A percentile compares a stretch with the other conserved stretches of the same genome.
phyloP scores from a whole-genome alignment of 1,140 invertebrate genomes.

The Halesus radiatus region DNA sequence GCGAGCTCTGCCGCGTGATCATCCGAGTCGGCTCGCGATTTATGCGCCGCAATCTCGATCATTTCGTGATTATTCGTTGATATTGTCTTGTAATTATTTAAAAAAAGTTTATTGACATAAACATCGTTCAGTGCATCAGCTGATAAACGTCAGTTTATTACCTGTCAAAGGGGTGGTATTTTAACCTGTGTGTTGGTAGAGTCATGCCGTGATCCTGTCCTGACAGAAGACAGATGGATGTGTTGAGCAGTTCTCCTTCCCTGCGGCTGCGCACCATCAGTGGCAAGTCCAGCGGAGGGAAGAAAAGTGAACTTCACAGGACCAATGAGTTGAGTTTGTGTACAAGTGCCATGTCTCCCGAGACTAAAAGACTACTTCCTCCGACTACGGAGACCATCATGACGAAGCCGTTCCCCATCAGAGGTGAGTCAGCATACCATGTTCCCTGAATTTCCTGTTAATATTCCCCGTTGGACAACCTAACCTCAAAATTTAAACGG shows the following conservation, averaged over 20 bases:
- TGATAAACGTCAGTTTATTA: conserved; percentile 20
- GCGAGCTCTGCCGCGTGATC: not conserved
- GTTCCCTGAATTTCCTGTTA: not conserved
- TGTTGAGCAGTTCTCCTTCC: conserved; percentile 70
- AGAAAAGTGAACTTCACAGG: conserved; percentile 67
- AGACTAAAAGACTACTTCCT: conserved; percentile 75
- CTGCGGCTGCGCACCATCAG: conserved; percentile 72
- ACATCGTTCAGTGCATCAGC: conserved; percentile 14
- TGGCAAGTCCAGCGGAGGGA: conserved; percentile 69
- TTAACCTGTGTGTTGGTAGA: not conserved
- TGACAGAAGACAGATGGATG: conserved; percentile 62
- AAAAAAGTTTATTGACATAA: not conserved
- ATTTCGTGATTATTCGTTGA: not conserved
- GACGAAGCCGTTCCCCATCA: conserved; percentile 88
- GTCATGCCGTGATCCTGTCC: conserved; percentile 62
- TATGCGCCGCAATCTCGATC: not conserved
- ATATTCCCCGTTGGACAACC: not conserved
- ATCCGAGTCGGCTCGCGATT: not conserved
- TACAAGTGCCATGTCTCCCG: conserved; percentile 77
- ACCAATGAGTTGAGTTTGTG: conserved; percentile 72
- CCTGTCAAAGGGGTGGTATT: conserved; percentile 25
- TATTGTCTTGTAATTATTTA: not conserved
- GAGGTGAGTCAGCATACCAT: conserved; percentile 70
- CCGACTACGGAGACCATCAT: conserved; percentile 85
- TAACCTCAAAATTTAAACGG: conserved; percentile 31